A percentile compares a stretch with the other conserved stretches of the same genome.
Evolutionary conservation across 1,140 invertebrate genomes (phyloP).

Genomic region (Elysia chlorotica): DNA sequence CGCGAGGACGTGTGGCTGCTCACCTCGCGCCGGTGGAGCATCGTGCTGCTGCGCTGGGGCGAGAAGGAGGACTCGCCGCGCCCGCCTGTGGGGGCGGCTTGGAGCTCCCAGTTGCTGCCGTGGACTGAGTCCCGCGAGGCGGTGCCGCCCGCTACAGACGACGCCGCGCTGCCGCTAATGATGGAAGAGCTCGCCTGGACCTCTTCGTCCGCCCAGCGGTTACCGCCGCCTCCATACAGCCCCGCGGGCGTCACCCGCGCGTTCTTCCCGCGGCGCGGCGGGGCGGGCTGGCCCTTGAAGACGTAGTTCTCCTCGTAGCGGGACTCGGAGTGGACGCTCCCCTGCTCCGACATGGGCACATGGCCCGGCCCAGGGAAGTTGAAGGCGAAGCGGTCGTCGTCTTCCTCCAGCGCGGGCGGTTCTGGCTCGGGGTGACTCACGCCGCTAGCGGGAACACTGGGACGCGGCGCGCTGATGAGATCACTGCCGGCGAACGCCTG

Average conservation of each 20-base stretch:
- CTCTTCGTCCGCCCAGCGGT: not conserved
- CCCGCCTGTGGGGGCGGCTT: not conserved
- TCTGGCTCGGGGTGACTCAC: too few relatives aligned
- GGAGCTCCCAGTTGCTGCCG: not conserved
- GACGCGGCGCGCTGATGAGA: too few relatives aligned
- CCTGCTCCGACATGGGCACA: not conserved
- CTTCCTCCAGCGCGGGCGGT: too few relatives aligned
- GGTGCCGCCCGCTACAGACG: not conserved
- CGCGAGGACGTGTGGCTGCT: not conserved
- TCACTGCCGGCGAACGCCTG: too few relatives aligned
- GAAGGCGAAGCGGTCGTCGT: constrained; percentile 4
- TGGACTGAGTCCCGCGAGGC: not conserved
- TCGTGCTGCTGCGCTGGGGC: constrained; percentile 18
- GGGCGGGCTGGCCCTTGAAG: not conserved
- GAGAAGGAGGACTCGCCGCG: not conserved
- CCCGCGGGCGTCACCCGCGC: not conserved
- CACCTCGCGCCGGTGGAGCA: not conserved
- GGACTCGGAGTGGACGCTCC: not conserved
- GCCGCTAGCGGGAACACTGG: too few relatives aligned
- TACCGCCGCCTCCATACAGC: not conserved
- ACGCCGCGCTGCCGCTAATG: not conserved
- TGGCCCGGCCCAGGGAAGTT: constrained; percentile 9
- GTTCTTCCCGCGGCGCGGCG: too few relatives aligned
- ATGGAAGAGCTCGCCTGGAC: not conserved
- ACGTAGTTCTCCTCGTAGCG: not conserved